A percentile compares a stretch with the other conserved stretches of the same genome.
Evolutionary conservation across 92 coral and sea anemone species (phyloP).

Genomic region (Diadumene lineata): DNA sequence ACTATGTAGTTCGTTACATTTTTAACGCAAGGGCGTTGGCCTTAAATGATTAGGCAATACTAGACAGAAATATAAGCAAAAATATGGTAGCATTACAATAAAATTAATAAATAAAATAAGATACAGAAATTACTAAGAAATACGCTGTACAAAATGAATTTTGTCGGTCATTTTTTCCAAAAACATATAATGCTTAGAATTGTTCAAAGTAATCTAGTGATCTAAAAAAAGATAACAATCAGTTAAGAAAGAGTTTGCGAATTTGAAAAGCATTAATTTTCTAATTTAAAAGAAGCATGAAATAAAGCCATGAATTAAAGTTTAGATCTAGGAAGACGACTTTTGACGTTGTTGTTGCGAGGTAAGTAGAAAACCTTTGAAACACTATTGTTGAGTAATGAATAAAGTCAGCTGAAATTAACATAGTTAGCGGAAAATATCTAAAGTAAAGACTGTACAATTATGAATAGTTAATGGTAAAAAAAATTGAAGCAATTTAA

Average conservation of each 20-base stretch:
- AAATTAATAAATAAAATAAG: too few relatives aligned
- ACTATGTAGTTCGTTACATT: too few relatives aligned
- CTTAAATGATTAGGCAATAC: not conserved
- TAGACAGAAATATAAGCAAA: too few relatives aligned
- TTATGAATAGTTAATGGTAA: constrained; percentile 11
- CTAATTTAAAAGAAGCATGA: too few relatives aligned
- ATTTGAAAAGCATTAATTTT: too few relatives aligned
- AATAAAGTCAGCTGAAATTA: not conserved
- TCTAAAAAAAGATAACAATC: not conserved
- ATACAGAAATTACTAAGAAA: too few relatives aligned
- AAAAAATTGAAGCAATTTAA: constrained; percentile 8
- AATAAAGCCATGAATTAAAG: too few relatives aligned
- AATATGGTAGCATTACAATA: too few relatives aligned
- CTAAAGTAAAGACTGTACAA: not conserved
- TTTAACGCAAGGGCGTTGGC: not conserved
- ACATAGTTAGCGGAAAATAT: constrained; percentile 2
- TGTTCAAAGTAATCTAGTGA: not conserved
- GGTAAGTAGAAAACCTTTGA: not conserved
- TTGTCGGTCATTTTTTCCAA: too few relatives aligned
- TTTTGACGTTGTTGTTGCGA: not conserved
- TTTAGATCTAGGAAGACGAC: not conserved
- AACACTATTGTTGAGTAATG: not conserved
- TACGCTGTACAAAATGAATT: too few relatives aligned
- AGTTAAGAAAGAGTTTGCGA: not conserved
- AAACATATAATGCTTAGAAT: not conserved